Conservation (phyloP, 2,888 invertebrate genomes). For the Lasioglossum malachurum region DNA sequence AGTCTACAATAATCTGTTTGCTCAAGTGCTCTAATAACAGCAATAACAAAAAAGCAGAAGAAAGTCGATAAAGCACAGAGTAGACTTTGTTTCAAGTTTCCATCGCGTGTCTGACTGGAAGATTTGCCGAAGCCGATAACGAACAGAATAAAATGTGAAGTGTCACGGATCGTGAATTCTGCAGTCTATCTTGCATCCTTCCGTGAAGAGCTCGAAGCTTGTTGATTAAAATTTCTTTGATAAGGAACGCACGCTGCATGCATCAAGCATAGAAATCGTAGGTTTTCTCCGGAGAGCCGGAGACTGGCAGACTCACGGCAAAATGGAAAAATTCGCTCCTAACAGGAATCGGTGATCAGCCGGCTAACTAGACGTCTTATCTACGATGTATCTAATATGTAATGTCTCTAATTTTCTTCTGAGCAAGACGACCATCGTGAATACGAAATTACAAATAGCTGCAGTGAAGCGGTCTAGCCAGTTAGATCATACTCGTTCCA, state of each 20-base stretch:
- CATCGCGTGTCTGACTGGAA: background rate
- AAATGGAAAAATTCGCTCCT: background rate
- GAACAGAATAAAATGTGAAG: background rate
- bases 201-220: background rate
- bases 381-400: background rate
- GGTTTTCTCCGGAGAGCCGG: background rate
- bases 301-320: background rate
- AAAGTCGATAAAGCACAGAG: background rate
- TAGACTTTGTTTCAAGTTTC: background rate
- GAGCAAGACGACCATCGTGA: background rate
- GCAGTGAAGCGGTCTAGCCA: slow-evolving; percentile 1
- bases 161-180: background rate
- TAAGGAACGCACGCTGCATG: background rate
- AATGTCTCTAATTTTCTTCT: background rate
- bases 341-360: background rate
- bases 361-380: background rate
- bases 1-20: background rate
- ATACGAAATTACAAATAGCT: slow-evolving; percentile 27
- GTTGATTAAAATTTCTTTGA: background rate
- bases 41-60: background rate
- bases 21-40: background rate
- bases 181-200: background rate
- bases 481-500: slow-evolving; percentile 27
- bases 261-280: background rate
- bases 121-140: background rate